A percentile compares a stretch with the other conserved stretches of the same genome.
phyloP scores from a whole-genome alignment of 2,797 vertebrate species.

The Dendrocincla fuliginosa region DNA sequence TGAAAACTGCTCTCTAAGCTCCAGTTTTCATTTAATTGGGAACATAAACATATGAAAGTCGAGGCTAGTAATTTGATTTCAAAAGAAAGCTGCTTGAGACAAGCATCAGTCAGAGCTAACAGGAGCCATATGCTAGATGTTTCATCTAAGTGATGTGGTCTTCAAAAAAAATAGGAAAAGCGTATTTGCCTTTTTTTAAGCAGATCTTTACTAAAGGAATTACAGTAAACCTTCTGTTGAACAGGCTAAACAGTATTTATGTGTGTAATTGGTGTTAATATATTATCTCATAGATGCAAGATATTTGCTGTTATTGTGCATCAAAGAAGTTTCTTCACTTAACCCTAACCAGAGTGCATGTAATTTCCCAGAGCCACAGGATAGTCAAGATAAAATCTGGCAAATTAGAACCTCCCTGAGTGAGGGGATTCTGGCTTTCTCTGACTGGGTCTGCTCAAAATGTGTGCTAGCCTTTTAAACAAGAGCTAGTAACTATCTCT shows the following conservation, averaged over 20 bases:
- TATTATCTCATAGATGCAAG: neutral
- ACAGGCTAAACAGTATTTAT: neutral
- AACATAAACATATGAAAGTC: constrained; percentile 64
- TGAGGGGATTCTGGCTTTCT: neutral
- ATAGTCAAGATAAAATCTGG: constrained; percentile 32
- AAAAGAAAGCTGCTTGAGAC: constrained; percentile 51
- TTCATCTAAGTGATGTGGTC: constrained; percentile 12
- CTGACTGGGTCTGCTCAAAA: neutral
- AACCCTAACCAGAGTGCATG: neutral
- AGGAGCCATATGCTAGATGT: constrained; percentile 39
- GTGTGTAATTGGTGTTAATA: constrained; percentile 7
- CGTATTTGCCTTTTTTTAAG: neutral
- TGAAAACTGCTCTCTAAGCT: constrained; percentile 41
- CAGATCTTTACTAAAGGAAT: constrained; percentile 1
- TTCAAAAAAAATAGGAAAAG: neutral
- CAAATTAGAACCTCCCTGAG: neutral
- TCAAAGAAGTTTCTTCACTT: neutral
- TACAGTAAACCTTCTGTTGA: constrained; percentile 14
- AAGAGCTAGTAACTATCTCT: neutral
- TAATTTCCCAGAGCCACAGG: constrained; percentile 12
- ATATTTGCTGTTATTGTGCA: neutral
- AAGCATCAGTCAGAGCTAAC: constrained; percentile 40
- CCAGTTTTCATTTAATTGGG: constrained; percentile 63
- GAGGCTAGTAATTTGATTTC: constrained; percentile 62
- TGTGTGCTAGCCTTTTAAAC: neutral